Evolutionary conservation across 2,797 vertebrate species (phyloP), one percentile per base, ranked within the genome.

Genomic region (Phylloscopus collybita): DNA sequence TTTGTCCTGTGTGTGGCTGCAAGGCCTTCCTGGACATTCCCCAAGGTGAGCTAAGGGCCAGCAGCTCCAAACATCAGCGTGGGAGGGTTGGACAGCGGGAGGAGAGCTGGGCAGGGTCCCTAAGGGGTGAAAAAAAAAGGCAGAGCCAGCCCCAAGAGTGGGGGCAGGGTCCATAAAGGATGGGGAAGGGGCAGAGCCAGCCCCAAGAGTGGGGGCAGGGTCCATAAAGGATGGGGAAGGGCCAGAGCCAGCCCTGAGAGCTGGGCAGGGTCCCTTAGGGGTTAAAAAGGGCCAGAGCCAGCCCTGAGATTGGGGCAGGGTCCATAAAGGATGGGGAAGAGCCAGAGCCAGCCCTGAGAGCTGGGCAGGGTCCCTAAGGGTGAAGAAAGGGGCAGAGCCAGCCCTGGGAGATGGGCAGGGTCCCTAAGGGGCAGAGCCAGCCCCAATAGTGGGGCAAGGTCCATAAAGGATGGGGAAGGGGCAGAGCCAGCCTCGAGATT

Each of bases 1-100:
- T 32, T 59, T 5, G 49, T 4, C 29, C 69, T 36, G 81, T 76
- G 70, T 92, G 92, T 94, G 94, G 94, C 96, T 96, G 83, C 93
- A 72, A 80, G 88, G 27, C 22, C 83, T 93, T 44, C 73, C 85
- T 60, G 71, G 45, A 88, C 88, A 70, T 92, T 93, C 91, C 93
- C 89, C 94, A 72, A 4, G 38, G 38, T 49, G 91, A 88, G 83
- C 36, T 16, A 50, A 76, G 94, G 60, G 73, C 92, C 88, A 94
- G 93, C 96, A 96, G 90, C 95, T 95, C 80, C 67, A 72, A 42
- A 69, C 3, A 0, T 34, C 49, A 42, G 16, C 6, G 1, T 8
- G 61, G 32, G 30, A 18, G 70, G 2, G 25, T 2, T 42, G 51
- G 3, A 11, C 18, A 54, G n/a, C 1, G 6, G 20, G 16, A 3